Percentiles rank a stretch among this genome's conserved stretches.
These are phyloP conservation scores for Chouioia cunea DNA, from an alignment of 2,888 invertebrate species.

Conservation along the genomic window DNA sequence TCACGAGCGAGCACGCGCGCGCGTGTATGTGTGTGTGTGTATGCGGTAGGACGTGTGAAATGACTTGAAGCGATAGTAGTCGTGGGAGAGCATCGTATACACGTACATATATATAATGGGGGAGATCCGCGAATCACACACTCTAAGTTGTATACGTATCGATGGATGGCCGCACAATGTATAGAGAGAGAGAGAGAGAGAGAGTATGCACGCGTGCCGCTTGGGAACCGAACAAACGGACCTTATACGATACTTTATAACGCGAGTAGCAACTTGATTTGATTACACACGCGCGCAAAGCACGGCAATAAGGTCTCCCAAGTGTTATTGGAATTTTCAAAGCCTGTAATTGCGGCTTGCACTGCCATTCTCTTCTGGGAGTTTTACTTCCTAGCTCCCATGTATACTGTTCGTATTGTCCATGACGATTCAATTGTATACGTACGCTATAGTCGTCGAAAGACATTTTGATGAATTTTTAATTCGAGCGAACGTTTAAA, in stretches of 20 bases:
- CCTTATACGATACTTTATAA: conserved; percentile 10
- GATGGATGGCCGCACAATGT: conserved; percentile 1
- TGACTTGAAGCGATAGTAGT: too few relatives aligned
- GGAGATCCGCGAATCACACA: too few relatives aligned
- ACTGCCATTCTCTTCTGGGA: conserved; percentile 4
- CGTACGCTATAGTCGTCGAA: too few relatives aligned
- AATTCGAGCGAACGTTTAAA: too few relatives aligned
- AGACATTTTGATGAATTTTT: too few relatives aligned
- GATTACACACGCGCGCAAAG: conserved; percentile 4
- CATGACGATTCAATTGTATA: too few relatives aligned
- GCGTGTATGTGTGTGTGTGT: too few relatives aligned
- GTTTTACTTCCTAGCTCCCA: neutral
- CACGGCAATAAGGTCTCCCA: neutral
- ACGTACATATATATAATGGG: too few relatives aligned
- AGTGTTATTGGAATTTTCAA: neutral
- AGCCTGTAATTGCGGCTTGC: conserved; percentile 1
- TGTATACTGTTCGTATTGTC: too few relatives aligned
- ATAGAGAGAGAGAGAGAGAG: neutral
- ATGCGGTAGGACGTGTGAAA: too few relatives aligned
- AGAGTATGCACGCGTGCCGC: conserved; percentile 26
- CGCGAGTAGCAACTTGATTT: conserved; percentile 30
- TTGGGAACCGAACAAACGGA: conserved; percentile 60
- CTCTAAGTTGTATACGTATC: neutral
- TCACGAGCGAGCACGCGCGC: too few relatives aligned
- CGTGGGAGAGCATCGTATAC: too few relatives aligned